Evolutionary conservation across 37 sponge, comb jelly and placozoan genomes (phyloP), one percentile per base, ranked within the genome.

Genomic region (Eunapius fragilis): DNA sequence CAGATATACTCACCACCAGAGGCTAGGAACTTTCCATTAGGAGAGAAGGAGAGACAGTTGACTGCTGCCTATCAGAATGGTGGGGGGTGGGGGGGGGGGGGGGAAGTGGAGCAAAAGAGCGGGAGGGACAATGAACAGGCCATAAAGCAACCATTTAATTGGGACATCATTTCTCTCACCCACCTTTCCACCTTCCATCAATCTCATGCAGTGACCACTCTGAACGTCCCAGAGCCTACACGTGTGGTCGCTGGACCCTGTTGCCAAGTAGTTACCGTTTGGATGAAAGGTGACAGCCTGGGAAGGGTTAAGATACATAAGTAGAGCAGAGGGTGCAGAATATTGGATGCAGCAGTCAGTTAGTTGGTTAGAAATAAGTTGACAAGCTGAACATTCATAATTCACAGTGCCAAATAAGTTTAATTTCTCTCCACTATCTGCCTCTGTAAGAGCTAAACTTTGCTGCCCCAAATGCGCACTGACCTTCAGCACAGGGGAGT

Each of bases 201-300:
- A 72, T 24, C 96, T 70, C 24, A 93, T 93, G 82, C 87, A 91
- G n/a, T 90, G 78, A 0, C 96, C 96, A 89, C 58, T 92, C 81
- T 95, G 94, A 30, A 92, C 82, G 76, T 90, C 91, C 96, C 96
- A 95, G 28, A 95, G 72, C 26, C 96, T 81, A 80, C 93, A 87
- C 12, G 96, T 95, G 36, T 32, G 80, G 35, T 95, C 96, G 19
- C 70, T 76, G 12, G 94, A 92, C 11, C 94, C 96, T 3, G 96
- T 95, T 24, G 91, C 96, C 34, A 95, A 27, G 73, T 95, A 95
- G 37, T 81, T 90, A 36, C 94, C 90, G 82, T 95, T 95, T 0
- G 91, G 91, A 82, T 95, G 95, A 69, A 95, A 92, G 48, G 68
- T 41, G 33, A 78, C 87, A 36, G 85, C 84, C 94, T 93, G 75